Base-by-base conservation (phyloP, 2,888 invertebrate genomes). In the Anthoptus insignis region DNA sequence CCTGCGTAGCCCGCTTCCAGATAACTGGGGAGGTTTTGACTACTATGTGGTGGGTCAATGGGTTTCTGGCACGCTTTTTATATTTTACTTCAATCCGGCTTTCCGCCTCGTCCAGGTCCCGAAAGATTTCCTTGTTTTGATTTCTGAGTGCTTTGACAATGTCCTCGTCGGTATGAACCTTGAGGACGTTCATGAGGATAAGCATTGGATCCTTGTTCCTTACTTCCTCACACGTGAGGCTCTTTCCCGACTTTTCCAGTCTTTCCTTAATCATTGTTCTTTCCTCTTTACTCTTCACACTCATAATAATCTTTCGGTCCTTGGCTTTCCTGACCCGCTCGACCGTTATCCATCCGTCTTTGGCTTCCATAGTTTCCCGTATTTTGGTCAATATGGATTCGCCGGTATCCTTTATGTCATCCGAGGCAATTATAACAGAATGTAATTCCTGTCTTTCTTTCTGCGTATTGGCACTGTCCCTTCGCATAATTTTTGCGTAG, bases 271-370 rank as follows among this genome's bases (percentile, higher is more conserved):
- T 19, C 24, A 45, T 60, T 1, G 13, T 5, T 4, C 57, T 9
- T 5, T 66, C 67, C 0, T 49, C 64, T 9, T 47, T 47, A 1
- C n/a, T 47, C 2, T 2, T 11, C 9, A 49, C 61, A 7, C 67
- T 56, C 7, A 70, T 3, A 13, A 70, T 61, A 0, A 70, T 16
- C n/a, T 59, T 67, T n/a, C 54, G 50, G 39, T 67, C 57, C 9
- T 27, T 59, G 0, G 29, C 57, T 21, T 67, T 67, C 8, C 57
- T 16, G 0, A 59, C 9, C n/a, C 11, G 49, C 1, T 50, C 49
- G 3, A 59, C 59, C 22, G 4, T 11, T 13, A 59, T 50, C 50
- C 59, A 37, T 13, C 37, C 37, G 3, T 37, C 37, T 11, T 37
- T 27, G 8, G 27, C 27, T 4, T 27, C 27, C 8, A 27, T 8